Evolutionary conservation across 2,113 vertebrate genomes (phyloP).

Genomic region (Sinocyclocheilus anophthalmus): DNA sequence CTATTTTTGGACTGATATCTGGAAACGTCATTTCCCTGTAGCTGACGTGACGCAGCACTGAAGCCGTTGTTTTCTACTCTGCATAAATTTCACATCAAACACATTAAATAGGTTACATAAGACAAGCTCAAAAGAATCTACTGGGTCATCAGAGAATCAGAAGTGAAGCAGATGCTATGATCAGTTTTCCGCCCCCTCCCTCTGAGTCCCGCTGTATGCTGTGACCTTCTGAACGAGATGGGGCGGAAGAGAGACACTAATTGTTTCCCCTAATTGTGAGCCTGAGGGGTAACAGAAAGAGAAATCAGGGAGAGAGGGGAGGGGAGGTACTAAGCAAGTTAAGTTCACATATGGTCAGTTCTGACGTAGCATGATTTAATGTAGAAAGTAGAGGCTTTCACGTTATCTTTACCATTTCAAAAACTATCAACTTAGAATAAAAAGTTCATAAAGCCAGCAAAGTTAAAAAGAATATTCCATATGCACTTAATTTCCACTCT

Average conservation of each 20-base stretch:
- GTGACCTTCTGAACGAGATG: conserved; percentile 74
- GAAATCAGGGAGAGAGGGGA: neutral
- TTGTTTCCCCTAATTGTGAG: conserved; percentile 68
- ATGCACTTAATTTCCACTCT: neutral
- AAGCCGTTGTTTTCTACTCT: neutral
- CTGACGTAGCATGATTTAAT: neutral
- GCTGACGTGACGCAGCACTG: neutral
- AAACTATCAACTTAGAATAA: neutral
- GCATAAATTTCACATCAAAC: neutral
- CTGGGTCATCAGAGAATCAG: neutral
- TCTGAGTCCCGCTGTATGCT: neutral
- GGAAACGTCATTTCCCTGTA: neutral
- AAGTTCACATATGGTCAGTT: neutral
- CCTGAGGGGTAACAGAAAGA: conserved; percentile 62
- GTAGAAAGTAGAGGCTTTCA: neutral
- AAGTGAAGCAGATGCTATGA: neutral
- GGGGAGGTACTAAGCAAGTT: neutral
- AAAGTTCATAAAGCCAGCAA: neutral
- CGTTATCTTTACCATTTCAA: neutral
- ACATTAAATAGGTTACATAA: neutral
- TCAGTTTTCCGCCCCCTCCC: neutral
- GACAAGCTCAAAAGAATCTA: neutral
- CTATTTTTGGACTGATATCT: neutral
- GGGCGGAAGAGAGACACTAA: conserved; percentile 71
- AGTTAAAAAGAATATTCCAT: neutral